phyloP scores from a whole-genome alignment of 1,140 invertebrate genomes.

The Heliconius nattereri region DNA sequence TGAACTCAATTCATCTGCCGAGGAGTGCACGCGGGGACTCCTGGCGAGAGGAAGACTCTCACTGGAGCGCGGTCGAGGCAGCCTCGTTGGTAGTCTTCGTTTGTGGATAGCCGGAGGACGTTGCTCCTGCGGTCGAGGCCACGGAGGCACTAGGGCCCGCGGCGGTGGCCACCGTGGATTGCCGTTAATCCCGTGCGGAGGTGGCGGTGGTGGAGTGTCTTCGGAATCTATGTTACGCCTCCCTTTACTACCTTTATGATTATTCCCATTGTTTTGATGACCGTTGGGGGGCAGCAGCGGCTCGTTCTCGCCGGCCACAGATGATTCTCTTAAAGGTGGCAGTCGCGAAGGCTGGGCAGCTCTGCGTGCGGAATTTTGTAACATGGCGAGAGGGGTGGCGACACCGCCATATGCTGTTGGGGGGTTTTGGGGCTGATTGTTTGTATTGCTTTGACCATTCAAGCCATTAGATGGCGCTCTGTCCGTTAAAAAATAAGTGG shows the following conservation, averaged over 20 bases:
- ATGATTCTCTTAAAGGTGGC: constrained; percentile 73
- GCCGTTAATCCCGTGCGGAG: constrained; percentile 74
- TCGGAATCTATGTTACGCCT: constrained; percentile 69
- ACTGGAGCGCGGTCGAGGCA: constrained; percentile 83
- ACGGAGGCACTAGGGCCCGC: constrained; percentile 79
- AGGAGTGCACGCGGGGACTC: constrained; percentile 85
- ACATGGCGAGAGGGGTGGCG: constrained; percentile 85
- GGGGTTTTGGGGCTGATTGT: constrained; percentile 60
- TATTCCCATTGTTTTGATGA: constrained; percentile 79
- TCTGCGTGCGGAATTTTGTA: constrained; percentile 82
- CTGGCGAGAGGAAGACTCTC: constrained; percentile 83
- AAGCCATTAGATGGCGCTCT: constrained; percentile 67
- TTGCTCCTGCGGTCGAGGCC: constrained; percentile 79
- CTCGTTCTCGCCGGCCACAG: constrained; percentile 84
- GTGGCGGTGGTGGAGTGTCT: constrained; percentile 77
- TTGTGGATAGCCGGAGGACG: constrained; percentile 66
- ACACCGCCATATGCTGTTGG: constrained; percentile 85
- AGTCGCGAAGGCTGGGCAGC: constrained; percentile 69
- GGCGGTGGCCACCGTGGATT: constrained; percentile 77
- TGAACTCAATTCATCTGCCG: constrained; percentile 90
- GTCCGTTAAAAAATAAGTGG: constrained; percentile 93
- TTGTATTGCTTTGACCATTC: constrained; percentile 47
- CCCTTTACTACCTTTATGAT: constrained; percentile 77
- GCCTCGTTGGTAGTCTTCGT: constrained; percentile 66
- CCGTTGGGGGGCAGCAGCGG: constrained; percentile 83